Base-by-base conservation (phyloP, 2,888 invertebrate genomes). In the Parelbella ahira region DNA sequence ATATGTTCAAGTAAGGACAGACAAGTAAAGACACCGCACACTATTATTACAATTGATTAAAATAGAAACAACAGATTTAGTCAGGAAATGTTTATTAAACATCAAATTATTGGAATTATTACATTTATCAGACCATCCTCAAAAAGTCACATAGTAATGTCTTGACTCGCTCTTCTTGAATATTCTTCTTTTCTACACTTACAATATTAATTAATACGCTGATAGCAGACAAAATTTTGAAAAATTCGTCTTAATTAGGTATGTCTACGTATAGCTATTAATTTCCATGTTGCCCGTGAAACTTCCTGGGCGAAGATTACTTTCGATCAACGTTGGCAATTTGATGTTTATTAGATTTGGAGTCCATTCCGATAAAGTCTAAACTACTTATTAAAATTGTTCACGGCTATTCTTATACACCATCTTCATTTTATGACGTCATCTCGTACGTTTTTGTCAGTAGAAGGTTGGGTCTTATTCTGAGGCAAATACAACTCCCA, bases 41-140 rank as follows among this genome's bases (percentile, higher is more conserved):
- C n/a, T n/a, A n/a, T n/a, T n/a, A n/a, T n/a, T n/a, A n/a, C n/a
- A n/a, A n/a, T n/a, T n/a, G n/a, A n/a, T n/a, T n/a, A n/a, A n/a
- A n/a, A n/a, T n/a, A 34, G 32, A 29, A 36, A 44, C 13, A 45
- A 25, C 20, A 1, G 19, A 13, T 37, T n/a, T 30, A 47, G 56
- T 64, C 63, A 51, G 61, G 63, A 73, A 73, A 65, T 69, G 64
- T 82, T 81, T 82, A 83, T 69, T 83, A 59, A 71, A 82, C 75
- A 81, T 74, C 62, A 71, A 73, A 64, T 68, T 56, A 70, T 67
- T 60, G 59, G 56, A 68, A 69, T 52, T 50, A 53, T 47, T 49
- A 51, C 42, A 49, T 25, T 30, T 19, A 18, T 30, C 11, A 19
- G 8, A 39, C 29, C 29, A 32, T 15, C 25, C 19, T 32, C 11